These are phyloP conservation scores for Grapholita molesta DNA, from an alignment of 1,140 invertebrate genomes.

Conservation along the genomic window DNA sequence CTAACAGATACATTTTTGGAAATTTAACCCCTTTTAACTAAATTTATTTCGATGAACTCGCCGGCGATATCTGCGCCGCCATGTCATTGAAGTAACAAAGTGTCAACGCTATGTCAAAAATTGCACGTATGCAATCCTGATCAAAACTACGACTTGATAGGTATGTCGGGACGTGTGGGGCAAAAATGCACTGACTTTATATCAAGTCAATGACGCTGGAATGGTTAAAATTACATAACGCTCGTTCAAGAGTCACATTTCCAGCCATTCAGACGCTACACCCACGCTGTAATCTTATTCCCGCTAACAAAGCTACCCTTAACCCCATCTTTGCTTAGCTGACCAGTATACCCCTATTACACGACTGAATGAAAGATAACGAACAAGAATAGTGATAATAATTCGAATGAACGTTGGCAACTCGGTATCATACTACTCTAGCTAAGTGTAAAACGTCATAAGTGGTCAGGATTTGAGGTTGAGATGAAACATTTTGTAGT, in stretches of 20 bases:
- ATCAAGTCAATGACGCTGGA: too few relatives aligned
- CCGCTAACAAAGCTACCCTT: background rate
- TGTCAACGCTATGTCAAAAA: too few relatives aligned
- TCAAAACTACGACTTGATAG: too few relatives aligned
- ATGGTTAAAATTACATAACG: background rate
- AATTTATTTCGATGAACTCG: too few relatives aligned
- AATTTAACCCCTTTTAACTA: too few relatives aligned
- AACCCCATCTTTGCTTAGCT: background rate
- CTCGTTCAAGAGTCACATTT: background rate
- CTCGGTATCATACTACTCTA: background rate
- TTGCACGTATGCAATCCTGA: too few relatives aligned
- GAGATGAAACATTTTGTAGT: background rate
- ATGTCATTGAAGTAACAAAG: too few relatives aligned
- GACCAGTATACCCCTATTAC: background rate
- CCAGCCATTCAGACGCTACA: background rate
- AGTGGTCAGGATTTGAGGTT: background rate
- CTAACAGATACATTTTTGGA: too few relatives aligned
- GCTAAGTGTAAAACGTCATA: background rate
- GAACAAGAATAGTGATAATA: background rate
- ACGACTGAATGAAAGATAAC: constrained; percentile 1
- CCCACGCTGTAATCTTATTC: background rate
- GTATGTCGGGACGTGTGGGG: too few relatives aligned
- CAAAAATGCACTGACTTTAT: too few relatives aligned
- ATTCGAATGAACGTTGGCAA: background rate
- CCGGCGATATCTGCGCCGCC: too few relatives aligned